phyloP scores from a whole-genome alignment of 2,888 invertebrate genomes.

The Melanargia galathea region DNA sequence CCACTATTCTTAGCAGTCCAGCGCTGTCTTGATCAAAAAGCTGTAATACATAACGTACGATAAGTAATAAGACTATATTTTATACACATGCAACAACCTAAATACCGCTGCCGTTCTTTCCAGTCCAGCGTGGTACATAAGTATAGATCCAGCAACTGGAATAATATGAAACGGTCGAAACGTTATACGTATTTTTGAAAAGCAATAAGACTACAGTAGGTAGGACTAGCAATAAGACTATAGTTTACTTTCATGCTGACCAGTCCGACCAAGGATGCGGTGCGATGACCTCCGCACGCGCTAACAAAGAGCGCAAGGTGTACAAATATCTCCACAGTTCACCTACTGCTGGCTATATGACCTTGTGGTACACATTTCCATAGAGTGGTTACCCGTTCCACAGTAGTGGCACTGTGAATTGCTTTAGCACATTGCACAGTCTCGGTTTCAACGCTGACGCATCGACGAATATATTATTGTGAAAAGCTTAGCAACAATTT shows the following conservation, averaged over 20 bases:
- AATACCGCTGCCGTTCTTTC: too few relatives aligned
- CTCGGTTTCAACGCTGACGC: constrained; percentile 6
- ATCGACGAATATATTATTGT: not conserved
- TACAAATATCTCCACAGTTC: constrained; percentile 9
- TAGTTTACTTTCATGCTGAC: not conserved
- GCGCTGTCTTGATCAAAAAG: too few relatives aligned
- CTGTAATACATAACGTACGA: too few relatives aligned
- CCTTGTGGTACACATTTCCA: constrained; percentile 20
- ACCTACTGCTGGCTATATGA: not conserved
- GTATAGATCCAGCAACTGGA: too few relatives aligned
- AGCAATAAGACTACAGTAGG: too few relatives aligned
- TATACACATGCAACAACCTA: too few relatives aligned
- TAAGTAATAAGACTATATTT: too few relatives aligned
- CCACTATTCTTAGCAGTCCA: too few relatives aligned
- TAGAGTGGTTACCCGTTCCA: not conserved
- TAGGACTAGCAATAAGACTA: too few relatives aligned
- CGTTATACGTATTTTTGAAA: too few relatives aligned
- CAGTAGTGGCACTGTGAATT: not conserved
- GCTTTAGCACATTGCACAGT: constrained; percentile 1
- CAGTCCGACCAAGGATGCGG: constrained; percentile 21
- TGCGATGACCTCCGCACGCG: constrained; percentile 25
- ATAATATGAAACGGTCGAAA: too few relatives aligned
- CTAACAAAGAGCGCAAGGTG: constrained; percentile 28
- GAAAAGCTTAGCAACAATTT: not conserved
- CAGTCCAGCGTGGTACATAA: too few relatives aligned